Conservation (phyloP, 2,113 vertebrate genomes). For the Corythornis vintsioides region DNA sequence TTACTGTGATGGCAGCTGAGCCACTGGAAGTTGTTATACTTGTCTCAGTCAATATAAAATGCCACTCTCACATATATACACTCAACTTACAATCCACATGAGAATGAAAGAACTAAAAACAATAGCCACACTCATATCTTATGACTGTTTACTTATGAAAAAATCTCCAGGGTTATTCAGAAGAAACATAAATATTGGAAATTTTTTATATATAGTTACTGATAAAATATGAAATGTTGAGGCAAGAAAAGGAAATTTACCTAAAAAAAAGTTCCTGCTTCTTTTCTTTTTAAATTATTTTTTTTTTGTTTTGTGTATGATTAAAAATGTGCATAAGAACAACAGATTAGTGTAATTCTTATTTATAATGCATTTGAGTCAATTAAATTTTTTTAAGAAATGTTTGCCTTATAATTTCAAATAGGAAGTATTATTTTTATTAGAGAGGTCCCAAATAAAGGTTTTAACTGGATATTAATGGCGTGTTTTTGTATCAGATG, state of each 20-base stretch:
- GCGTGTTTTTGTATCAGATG: fast-evolving
- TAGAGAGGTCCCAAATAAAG: background rate
- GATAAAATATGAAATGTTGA: background rate
- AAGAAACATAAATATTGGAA: background rate
- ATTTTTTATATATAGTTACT: background rate
- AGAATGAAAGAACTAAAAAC: background rate
- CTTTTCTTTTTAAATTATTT: background rate
- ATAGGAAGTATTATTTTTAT: background rate
- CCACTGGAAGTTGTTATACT: slow-evolving; percentile 34
- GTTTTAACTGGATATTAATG: background rate
- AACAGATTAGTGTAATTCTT: background rate
- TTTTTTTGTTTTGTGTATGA: background rate
- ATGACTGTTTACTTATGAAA: background rate
- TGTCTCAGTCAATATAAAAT: slow-evolving; percentile 57
- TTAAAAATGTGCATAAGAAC: background rate
- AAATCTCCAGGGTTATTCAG: background rate
- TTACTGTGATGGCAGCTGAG: slow-evolving; percentile 53
- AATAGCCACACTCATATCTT: background rate
- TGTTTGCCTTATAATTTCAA: background rate
- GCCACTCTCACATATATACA: background rate
- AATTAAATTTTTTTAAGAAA: background rate
- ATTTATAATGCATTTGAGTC: background rate
- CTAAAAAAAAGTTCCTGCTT: background rate
- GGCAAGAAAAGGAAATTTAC: background rate
- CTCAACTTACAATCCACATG: background rate